Evolutionary conservation across 2,888 invertebrate genomes (phyloP).

Genomic region (Agrochola lota): DNA sequence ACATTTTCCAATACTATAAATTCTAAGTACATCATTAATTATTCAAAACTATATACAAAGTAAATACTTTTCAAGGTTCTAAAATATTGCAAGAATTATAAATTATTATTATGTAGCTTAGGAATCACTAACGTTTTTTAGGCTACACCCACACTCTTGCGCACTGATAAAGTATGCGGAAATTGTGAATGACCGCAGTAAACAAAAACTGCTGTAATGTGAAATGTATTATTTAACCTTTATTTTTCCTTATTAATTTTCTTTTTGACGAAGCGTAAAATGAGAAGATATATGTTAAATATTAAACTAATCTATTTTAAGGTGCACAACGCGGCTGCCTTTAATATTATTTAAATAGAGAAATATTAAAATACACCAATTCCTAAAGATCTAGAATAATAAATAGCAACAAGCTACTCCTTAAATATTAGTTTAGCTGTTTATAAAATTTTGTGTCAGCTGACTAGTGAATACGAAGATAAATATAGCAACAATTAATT

Average conservation of each 20-base stretch:
- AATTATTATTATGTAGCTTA: background rate
- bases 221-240: background rate
- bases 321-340: constrained; percentile 25
- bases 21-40: constrained; percentile 58
- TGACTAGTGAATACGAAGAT: constrained; percentile 38
- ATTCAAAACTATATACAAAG: constrained; percentile 36
- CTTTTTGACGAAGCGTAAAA: background rate
- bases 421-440: constrained; percentile 10
- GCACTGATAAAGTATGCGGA: constrained; percentile 2
- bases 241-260: background rate
- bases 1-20: constrained; percentile 33
- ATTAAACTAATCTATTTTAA: constrained; percentile 21
- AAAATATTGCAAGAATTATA: constrained; percentile 25
- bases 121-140: background rate
- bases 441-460: constrained; percentile 11
- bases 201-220: background rate
- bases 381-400: constrained; percentile 35
- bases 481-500: background rate
- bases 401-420: constrained; percentile 34
- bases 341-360: constrained; percentile 28
- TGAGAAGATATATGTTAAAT: background rate
- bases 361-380: constrained; percentile 33
- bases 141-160: background rate
- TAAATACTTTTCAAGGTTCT: constrained; percentile 42
- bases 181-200: constrained; percentile 9